Base-by-base conservation (phyloP, 2,113 vertebrate species). In the Copsychus sechellarum region DNA sequence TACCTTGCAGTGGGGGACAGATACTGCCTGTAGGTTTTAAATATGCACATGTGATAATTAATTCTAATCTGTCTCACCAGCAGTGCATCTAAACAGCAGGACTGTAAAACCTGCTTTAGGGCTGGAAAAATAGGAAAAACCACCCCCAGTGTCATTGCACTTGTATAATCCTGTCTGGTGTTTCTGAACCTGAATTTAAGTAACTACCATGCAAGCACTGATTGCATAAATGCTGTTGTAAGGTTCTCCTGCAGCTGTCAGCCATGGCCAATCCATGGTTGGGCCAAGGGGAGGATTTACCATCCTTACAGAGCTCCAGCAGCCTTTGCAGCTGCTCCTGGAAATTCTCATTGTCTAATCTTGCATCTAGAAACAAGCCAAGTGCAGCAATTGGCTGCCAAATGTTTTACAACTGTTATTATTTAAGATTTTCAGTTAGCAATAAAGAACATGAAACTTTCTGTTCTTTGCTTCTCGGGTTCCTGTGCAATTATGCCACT, bases 361-460 rank as follows among this genome's bases (percentile, higher is more conserved):
- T 61, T 51, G 29, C 50, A 45, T 72, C 38, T 69, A 64, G 76
- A 79, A 94, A 84, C 48, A 47, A 84, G 69, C 2, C 5, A 69
- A 61, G 25, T 8, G 18, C 26, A 7, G 26, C 72, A 86, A 94
- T 61, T 90, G 54, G 23, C 71, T 3, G 17, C 40, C 53, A 94
- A 69, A 2, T 61, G 93, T 95, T 90, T 64, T 71, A 56, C 54
- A 88, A 67, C 40, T 81, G 70, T 78, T 94, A 82, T 83, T 94
- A 88, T 90, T 42, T 4, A 54, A 45, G 77, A 71, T 82, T 88
- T 95, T 91, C 34, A 70, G 73, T 82, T 85, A 82, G 90, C 65
- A 92, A 81, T 78, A n/a, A 65, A 53, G 54, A 54, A 40, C 29
- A 33, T 2, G 8, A 89, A 86, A 43, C n/a, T 96, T 81, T 83